Evolutionary conservation across 2,888 invertebrate genomes (phyloP).

Genomic region (Cryptus armator): DNA sequence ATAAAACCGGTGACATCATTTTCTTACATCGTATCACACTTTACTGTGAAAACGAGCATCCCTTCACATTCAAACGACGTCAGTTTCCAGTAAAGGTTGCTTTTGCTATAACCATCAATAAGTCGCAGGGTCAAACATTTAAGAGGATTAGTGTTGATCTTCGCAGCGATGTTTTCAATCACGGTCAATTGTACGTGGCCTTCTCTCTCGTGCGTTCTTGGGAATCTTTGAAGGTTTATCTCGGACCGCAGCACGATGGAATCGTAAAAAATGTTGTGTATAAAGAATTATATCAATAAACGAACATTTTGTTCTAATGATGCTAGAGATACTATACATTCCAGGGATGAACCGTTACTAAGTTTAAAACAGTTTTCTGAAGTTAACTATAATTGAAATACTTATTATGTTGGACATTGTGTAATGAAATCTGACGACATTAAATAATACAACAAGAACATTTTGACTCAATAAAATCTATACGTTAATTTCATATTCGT

Average conservation of each 20-base stretch:
- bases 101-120: constrained; percentile 71
- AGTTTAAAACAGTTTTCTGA: neutral
- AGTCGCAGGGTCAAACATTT: constrained; percentile 68
- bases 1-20: constrained; percentile 46
- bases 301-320: neutral
- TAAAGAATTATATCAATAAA: constrained; percentile 44
- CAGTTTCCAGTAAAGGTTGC: constrained; percentile 70
- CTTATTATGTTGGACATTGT: neutral
- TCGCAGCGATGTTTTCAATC: constrained; percentile 64
- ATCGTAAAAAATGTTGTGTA: constrained; percentile 57
- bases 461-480: neutral
- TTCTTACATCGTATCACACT: constrained; percentile 54
- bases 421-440: neutral
- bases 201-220: constrained; percentile 57
- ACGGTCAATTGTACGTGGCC: constrained; percentile 70
- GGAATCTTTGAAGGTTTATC: constrained; percentile 60
- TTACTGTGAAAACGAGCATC: constrained; percentile 25
- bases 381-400: neutral
- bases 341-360: neutral
- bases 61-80: constrained; percentile 11
- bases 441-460: neutral
- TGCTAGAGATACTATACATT: neutral
- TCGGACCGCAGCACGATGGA: constrained; percentile 45
- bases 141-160: constrained; percentile 63
- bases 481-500: neutral